Evolutionary conservation across 1,140 invertebrate species (phyloP).

Genomic region (Euura lappo): DNA sequence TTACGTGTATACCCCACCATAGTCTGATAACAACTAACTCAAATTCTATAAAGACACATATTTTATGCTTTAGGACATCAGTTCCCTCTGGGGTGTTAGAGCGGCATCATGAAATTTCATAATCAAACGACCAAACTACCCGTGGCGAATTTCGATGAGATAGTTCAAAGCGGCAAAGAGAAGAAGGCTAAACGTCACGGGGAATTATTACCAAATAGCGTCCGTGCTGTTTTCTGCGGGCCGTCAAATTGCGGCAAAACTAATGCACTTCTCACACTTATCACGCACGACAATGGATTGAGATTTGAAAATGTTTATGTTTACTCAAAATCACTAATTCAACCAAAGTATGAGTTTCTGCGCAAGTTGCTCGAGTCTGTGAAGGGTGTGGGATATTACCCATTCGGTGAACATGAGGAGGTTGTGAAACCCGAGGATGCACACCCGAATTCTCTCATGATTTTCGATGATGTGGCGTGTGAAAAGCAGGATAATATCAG

Average conservation of each 20-base stretch:
- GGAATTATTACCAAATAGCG: conserved; percentile 35
- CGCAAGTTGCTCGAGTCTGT: conserved; percentile 13
- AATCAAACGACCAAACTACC: conserved; percentile 25
- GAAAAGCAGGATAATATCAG: no score
- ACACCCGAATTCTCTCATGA: no score
- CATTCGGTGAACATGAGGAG: no score
- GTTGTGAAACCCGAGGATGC: no score
- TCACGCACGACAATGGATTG: no score
- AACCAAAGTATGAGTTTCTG: no score
- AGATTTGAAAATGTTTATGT: conserved; percentile 20
- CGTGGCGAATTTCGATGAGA: conserved; percentile 26
- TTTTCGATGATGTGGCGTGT: no score
- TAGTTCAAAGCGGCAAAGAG: conserved; percentile 8
- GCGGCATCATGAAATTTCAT: conserved; percentile 29
- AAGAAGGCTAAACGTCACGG: conserved; percentile 32
- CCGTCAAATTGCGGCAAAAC: conserved; percentile 43
- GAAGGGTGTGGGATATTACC: conserved; percentile 14
- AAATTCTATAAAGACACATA: not conserved
- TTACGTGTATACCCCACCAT: not conserved
- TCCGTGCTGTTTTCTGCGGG: no score
- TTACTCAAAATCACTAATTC: conserved; percentile 24
- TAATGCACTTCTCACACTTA: conserved; percentile 18
- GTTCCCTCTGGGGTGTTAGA: no score
- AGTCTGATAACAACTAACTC: not conserved
- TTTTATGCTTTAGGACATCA: conserved; percentile 12